These are phyloP conservation scores for Nyctalus aviator DNA, from an alignment of 2,797 vertebrate genomes.

Conservation along the genomic window DNA sequence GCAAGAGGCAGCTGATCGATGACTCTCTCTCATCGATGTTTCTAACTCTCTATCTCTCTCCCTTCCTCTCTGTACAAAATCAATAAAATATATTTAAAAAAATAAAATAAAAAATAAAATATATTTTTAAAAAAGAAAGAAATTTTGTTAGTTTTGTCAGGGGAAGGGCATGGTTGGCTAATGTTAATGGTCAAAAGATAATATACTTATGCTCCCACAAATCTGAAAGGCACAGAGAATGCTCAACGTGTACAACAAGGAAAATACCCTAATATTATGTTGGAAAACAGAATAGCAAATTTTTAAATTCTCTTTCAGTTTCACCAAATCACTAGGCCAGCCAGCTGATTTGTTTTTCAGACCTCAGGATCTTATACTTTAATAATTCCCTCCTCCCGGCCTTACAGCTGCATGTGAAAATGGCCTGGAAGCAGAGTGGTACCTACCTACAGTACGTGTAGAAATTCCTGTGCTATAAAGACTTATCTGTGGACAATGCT, in stretches of 20 bases:
- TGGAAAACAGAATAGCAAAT: background rate
- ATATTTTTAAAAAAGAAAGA: background rate
- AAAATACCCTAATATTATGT: background rate
- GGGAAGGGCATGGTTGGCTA: background rate
- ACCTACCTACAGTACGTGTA: background rate
- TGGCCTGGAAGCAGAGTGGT: background rate
- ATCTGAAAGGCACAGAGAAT: background rate
- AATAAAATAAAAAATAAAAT: no score
- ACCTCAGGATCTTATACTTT: background rate
- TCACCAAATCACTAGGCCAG: background rate
- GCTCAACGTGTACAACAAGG: background rate
- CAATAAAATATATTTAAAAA: no score
- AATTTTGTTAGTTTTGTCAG: background rate
- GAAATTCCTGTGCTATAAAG: background rate
- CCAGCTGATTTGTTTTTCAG: background rate
- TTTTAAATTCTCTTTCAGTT: conserved; percentile 34
- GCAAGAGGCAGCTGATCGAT: no score
- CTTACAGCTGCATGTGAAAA: background rate
- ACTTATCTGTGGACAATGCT: background rate
- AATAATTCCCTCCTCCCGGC: background rate
- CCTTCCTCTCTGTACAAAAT: no score
- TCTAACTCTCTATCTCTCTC: no score
- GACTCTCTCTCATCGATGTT: no score
- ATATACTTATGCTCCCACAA: background rate
- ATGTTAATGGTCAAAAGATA: background rate